Evolutionary conservation across 2,797 vertebrate species (phyloP).

Genomic region (Sarcoramphus papa): DNA sequence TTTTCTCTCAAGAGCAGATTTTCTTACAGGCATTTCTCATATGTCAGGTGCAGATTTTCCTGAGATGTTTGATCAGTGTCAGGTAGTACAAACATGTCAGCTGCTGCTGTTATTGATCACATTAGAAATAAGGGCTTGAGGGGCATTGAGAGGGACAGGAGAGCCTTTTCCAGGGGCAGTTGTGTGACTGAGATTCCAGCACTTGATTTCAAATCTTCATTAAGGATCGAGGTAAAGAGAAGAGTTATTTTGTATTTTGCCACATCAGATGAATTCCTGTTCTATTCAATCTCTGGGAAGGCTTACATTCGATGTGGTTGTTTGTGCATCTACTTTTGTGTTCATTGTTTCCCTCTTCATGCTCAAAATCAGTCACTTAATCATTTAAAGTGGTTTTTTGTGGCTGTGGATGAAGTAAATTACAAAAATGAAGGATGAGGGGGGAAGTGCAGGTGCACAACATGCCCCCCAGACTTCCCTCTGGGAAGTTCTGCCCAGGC

Average conservation of each 20-base stretch:
- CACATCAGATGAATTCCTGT: background rate
- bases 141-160: background rate
- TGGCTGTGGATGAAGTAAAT: background rate
- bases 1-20: background rate
- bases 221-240: background rate
- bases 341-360: background rate
- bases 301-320: background rate
- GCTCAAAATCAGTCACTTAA: background rate
- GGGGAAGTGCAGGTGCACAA: background rate
- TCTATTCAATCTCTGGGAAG: background rate
- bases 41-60: background rate
- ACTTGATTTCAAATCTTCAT: background rate
- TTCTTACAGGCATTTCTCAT: background rate
- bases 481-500: background rate
- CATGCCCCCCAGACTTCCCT: background rate
- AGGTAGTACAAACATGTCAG: background rate
- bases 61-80: background rate
- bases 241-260: background rate
- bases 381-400: background rate
- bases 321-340: background rate
- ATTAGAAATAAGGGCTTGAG: background rate
- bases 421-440: background rate
- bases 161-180: background rate
- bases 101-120: background rate
- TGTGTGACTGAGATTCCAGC: background rate